Evolutionary conservation across 2,113 vertebrate genomes (phyloP), one percentile per base, ranked within the genome.

Genomic region (Coptodon rendalli): DNA sequence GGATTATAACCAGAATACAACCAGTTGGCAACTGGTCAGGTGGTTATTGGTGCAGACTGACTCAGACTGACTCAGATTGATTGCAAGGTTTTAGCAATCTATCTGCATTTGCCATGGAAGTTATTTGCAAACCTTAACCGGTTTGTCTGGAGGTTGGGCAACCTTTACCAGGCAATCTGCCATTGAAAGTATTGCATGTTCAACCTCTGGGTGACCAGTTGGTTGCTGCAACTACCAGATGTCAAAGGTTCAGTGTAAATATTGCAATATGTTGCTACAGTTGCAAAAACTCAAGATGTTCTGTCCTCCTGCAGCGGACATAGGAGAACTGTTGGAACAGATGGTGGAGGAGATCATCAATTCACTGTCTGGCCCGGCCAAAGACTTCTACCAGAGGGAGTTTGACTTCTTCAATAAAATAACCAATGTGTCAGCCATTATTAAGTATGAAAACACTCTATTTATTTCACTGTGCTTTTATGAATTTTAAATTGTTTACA

Each of bases 341-440:
- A 96, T 99, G 86, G 97, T 99, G 45, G 98, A 98, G 88, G 98
- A 99, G 92, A 99, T 99, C 94, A 99, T 97, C 2, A 95, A 97
- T 22, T 98, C 98, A 0, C 91, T 99, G 43, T 99, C 98, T 0
- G 98, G 98, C 13, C 98, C 98, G 1, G 98, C 98, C 71, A 99
- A 99, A 94, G 97, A 98, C 83, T 99, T 99, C 94, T 99, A 99
- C 94, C 98, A 98, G 85, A 94, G 98, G n/a, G 98, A 99, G 85
- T 99, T 99, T 88, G 98, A 99, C 92, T 99, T 99, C 95, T 99
- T 99, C 90, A 98, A 98, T 94, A 97, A 99, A 96, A 98, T 99
- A 95, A 99, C 97, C 90, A 99, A 99, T 0, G 98, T 99, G 61
- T 99, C 98, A 0, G 98, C 98, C 89, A 97, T 97, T 86, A 97